Percentiles rank a stretch among this genome's conserved stretches.
phyloP scores from a whole-genome alignment of 2,113 vertebrate genomes.

The Lates calcarifer region DNA sequence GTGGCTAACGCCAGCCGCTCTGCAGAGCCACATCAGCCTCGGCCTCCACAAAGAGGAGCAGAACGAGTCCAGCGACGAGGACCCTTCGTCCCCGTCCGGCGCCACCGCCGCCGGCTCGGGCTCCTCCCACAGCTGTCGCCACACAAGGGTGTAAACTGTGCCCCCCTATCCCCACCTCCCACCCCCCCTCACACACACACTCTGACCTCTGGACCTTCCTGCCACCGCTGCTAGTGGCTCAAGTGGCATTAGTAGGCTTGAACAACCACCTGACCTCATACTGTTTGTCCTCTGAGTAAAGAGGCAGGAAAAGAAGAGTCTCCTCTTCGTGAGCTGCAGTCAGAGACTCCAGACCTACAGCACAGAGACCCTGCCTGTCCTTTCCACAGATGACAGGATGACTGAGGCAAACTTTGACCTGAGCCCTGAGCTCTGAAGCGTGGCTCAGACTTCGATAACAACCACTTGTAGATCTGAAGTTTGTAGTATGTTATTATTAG shows the following conservation, averaged over 20 bases:
- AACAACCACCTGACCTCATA: conserved; percentile 82
- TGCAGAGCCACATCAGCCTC: conserved; percentile 94
- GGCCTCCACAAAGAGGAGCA: conserved; percentile 91
- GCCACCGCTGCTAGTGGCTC: conserved; percentile 37
- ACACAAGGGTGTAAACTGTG: conserved; percentile 88
- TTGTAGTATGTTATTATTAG: conserved; percentile 58
- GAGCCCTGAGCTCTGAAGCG: conserved; percentile 36
- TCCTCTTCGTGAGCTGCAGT: conserved; percentile 34
- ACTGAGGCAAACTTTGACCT: conserved; percentile 30
- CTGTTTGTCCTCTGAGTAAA: conserved; percentile 61
- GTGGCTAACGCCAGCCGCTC: conserved; percentile 93
- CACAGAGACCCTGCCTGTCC: not conserved
- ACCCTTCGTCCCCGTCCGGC: conserved; percentile 83
- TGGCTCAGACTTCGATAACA: conserved; percentile 55
- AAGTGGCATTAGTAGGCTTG: conserved; percentile 62
- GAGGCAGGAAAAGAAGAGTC: conserved; percentile 56
- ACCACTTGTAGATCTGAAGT: conserved; percentile 61
- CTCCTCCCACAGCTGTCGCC: conserved; percentile 89
- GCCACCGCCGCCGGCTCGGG: conserved; percentile 79
- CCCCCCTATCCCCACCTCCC: not conserved
- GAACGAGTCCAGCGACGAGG: conserved; percentile 88
- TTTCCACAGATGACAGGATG: conserved; percentile 11
- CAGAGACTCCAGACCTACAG: conserved; percentile 50
- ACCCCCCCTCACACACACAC: not conserved
- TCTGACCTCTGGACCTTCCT: conserved; percentile 44